Percentiles rank a stretch among this genome's conserved stretches.
Evolutionary conservation across 2,113 vertebrate genomes (phyloP).

Genomic region (Labeo catla): DNA sequence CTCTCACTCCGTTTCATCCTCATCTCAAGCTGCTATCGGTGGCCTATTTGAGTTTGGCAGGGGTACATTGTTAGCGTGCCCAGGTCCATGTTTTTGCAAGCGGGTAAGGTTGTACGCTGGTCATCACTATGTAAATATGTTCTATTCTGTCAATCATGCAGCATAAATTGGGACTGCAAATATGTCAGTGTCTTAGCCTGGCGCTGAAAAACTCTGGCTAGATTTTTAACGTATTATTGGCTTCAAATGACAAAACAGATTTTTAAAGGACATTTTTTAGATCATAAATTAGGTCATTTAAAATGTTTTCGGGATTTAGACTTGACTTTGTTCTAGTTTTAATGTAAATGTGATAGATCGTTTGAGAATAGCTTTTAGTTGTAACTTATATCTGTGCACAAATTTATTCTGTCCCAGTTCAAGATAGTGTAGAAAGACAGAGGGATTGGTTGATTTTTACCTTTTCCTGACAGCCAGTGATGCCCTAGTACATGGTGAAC

Average conservation of each 20-base stretch:
- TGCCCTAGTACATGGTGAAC: neutral
- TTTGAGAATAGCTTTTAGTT: neutral
- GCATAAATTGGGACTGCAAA: conserved; percentile 65
- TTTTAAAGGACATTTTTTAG: neutral
- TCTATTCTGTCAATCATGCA: conserved; percentile 71
- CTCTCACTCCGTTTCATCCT: neutral
- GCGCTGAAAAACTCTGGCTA: neutral
- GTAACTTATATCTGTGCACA: neutral
- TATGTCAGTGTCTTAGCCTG: neutral
- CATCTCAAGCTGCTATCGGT: neutral
- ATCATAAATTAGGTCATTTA: neutral
- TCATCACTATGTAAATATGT: conserved; percentile 74
- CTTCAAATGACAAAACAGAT: neutral
- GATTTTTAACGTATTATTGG: neutral
- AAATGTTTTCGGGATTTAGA: neutral
- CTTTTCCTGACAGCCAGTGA: neutral
- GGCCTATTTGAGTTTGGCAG: conserved; percentile 43
- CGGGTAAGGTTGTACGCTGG: conserved; percentile 64
- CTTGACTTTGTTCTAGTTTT: neutral
- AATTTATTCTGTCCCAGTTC: conserved; percentile 29
- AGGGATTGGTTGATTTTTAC: neutral
- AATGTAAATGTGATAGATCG: neutral
- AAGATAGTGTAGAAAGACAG: conserved; percentile 1
- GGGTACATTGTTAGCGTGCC: conserved; percentile 37
- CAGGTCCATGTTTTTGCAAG: conserved; percentile 48